A percentile compares a stretch with the other conserved stretches of the same genome.
These are phyloP conservation scores for Patella pellucida DNA, from an alignment of 2,888 invertebrate genomes.

Conservation along the genomic window DNA sequence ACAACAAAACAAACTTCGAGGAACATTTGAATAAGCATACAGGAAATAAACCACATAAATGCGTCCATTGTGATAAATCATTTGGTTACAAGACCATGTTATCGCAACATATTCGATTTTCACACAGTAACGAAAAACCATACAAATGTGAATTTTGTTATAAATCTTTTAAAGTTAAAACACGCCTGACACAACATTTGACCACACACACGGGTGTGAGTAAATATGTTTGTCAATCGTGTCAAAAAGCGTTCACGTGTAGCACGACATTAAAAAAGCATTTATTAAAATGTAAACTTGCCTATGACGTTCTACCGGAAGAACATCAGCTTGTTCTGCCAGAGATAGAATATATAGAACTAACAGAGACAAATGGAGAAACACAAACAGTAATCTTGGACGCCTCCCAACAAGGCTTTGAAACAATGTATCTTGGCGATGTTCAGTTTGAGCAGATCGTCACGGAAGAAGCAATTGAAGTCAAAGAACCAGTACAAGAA, in stretches of 20 bases:
- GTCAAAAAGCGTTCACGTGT: constrained; percentile 42
- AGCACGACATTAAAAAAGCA: constrained; percentile 43
- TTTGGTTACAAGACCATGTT: constrained; percentile 54
- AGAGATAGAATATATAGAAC: constrained; percentile 14
- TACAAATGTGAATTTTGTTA: constrained; percentile 48
- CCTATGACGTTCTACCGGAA: constrained; percentile 12
- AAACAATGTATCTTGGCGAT: constrained; percentile 12
- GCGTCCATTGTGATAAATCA: constrained; percentile 44
- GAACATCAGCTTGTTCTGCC: constrained; percentile 1
- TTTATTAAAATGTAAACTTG: constrained; percentile 41
- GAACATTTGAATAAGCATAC: constrained; percentile 60
- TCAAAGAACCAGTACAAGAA: constrained; percentile 31
- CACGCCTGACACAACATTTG: constrained; percentile 45
- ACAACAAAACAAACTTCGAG: constrained; percentile 42
- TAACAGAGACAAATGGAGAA: constrained; percentile 13
- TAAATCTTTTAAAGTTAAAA: constrained; percentile 52
- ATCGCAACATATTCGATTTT: constrained; percentile 47
- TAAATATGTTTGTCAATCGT: constrained; percentile 42
- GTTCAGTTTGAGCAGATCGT: background rate
- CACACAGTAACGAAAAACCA: constrained; percentile 48
- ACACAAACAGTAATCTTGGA: constrained; percentile 14
- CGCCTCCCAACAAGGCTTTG: constrained; percentile 12
- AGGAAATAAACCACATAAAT: constrained; percentile 51
- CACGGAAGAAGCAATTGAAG: constrained; percentile 17
- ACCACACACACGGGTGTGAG: constrained; percentile 49